These are phyloP conservation scores for Ashinkailepas kermadecensis DNA, from an alignment of 2,888 invertebrate genomes.

Conservation along the genomic window DNA sequence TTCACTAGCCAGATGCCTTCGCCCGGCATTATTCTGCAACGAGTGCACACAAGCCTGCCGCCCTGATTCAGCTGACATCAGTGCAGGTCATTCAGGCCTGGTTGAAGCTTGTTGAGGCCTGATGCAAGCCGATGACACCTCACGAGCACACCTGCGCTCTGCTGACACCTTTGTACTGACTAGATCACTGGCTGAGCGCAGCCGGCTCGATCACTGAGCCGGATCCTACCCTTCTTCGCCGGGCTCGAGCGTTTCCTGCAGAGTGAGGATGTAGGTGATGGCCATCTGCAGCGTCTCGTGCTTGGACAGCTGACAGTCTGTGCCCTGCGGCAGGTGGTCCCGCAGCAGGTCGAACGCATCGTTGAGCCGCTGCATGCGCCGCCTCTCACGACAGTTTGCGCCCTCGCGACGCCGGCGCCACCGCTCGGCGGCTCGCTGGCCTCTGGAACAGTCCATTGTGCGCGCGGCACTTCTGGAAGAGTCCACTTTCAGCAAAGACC, in stretches of 20 bases:
- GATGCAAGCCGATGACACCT: too few relatives aligned
- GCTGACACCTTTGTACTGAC: too few relatives aligned
- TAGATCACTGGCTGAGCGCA: too few relatives aligned
- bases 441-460: background rate
- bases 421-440: background rate
- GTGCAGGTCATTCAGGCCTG: too few relatives aligned
- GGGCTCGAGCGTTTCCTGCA: background rate
- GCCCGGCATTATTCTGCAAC: too few relatives aligned
- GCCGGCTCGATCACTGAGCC: too few relatives aligned
- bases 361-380: constrained; percentile 21
- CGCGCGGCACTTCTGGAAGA: background rate
- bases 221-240: too few relatives aligned
- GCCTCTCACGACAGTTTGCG: constrained; percentile 13
- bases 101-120: too few relatives aligned
- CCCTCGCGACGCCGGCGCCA: constrained; percentile 3
- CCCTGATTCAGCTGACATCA: too few relatives aligned
- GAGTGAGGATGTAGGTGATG: background rate
- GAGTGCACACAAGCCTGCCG: too few relatives aligned
- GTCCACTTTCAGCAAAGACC: background rate
- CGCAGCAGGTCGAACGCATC: constrained; percentile 20
- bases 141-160: too few relatives aligned
- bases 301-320: constrained; percentile 1
- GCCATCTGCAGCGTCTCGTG: constrained; percentile 22
- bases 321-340: background rate
- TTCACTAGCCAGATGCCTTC: too few relatives aligned